Conservation (phyloP, 1,140 invertebrate species). For the Diabrotica undecimpunctata region DNA sequence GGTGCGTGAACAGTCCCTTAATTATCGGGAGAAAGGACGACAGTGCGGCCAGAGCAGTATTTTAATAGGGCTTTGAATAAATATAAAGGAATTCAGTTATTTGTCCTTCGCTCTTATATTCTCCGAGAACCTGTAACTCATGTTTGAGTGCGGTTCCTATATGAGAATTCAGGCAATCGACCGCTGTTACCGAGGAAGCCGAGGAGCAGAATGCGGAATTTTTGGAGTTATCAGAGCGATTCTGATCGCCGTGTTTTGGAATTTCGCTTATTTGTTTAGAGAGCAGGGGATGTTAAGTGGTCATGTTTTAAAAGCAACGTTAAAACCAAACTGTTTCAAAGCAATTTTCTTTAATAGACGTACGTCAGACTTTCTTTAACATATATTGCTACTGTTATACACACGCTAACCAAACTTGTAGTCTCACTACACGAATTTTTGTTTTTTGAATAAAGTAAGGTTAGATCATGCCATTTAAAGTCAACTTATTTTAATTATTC, state of each 20-base stretch:
- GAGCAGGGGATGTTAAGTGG: too few species aligned
- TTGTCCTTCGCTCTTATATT: not conserved
- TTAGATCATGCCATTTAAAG: too few species aligned
- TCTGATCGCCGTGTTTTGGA: not conserved
- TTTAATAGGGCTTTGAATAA: slow-evolving; percentile 7
- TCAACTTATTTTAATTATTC: too few species aligned
- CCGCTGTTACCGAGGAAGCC: not conserved
- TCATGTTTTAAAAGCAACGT: too few species aligned
- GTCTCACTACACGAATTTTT: too few species aligned
- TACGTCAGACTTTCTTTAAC: too few species aligned
- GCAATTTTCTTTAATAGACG: too few species aligned
- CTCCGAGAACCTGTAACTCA: not conserved
- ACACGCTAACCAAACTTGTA: too few species aligned
- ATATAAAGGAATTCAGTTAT: slow-evolving; percentile 13
- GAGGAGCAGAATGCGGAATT: not conserved
- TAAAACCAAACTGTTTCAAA: too few species aligned
- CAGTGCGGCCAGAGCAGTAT: not conserved
- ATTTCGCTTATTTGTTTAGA: not conserved
- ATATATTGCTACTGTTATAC: too few species aligned
- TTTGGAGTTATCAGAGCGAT: not conserved
- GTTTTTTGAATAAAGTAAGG: too few species aligned
- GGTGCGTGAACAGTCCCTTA: not conserved
- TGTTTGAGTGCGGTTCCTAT: not conserved
- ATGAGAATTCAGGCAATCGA: not conserved
- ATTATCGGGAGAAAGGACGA: not conserved